Percentiles rank a stretch among this genome's conserved stretches.
Conservation (phyloP, 2,888 invertebrate species). For the Campoplex capitator region DNA sequence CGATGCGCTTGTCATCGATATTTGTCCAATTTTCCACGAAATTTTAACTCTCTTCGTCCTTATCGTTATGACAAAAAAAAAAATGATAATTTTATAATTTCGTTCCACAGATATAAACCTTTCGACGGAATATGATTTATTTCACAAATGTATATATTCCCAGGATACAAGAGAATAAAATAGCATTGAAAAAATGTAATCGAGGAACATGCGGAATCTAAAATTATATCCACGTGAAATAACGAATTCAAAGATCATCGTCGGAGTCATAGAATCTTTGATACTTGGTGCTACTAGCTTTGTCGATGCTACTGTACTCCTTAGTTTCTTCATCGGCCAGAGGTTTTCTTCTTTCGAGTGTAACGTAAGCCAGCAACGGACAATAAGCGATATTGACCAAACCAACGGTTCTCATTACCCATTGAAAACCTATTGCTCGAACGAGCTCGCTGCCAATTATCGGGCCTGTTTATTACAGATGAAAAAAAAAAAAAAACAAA, state of each 20-base stretch:
- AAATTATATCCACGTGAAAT: not conserved
- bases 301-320: slow-evolving; percentile 78
- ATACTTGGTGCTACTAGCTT: slow-evolving; percentile 72
- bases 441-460: slow-evolving; percentile 90
- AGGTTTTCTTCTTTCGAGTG: slow-evolving; percentile 75
- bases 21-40: too few relatives aligned
- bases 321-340: slow-evolving; percentile 72
- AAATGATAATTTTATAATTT: not conserved
- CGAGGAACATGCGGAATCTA: not conserved
- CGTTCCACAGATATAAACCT: not conserved
- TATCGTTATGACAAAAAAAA: too few relatives aligned
- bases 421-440: slow-evolving; percentile 89
- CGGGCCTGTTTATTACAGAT: slow-evolving; percentile 87
- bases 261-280: slow-evolving; percentile 81
- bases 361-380: slow-evolving; percentile 87
- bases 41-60: too few relatives aligned
- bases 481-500: not conserved
- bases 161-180: not conserved
- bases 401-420: slow-evolving; percentile 91
- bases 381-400: slow-evolving; percentile 89
- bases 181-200: not conserved
- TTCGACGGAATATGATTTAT: not conserved
- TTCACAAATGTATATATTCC: not conserved
- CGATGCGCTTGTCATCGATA: too few relatives aligned
- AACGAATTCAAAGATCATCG: slow-evolving; percentile 77